Percentiles rank a stretch among this genome's conserved stretches.
Evolutionary conservation across 2,113 vertebrate species (phyloP).

Genomic region (Tachuris rubrigastra): DNA sequence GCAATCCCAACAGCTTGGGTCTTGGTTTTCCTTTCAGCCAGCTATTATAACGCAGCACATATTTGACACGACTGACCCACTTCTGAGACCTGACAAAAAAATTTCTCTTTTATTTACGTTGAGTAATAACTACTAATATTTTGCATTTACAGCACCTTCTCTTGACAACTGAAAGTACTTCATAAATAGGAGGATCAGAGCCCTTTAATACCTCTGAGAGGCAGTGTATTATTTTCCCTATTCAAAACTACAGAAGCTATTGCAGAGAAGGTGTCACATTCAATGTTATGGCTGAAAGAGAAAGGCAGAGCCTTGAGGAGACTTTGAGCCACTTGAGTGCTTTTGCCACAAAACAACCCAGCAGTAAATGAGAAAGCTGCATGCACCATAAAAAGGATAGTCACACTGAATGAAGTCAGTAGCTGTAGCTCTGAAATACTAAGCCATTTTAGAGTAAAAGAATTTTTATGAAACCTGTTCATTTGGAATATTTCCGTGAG

Average conservation of each 20-base stretch:
- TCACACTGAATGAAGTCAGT: neutral
- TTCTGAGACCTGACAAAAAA: neutral
- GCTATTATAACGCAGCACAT: neutral
- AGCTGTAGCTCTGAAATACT: neutral
- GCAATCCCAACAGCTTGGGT: neutral
- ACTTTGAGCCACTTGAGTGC: neutral
- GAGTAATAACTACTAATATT: neutral
- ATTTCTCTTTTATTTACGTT: neutral
- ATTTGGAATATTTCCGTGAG: neutral
- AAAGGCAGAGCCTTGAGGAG: neutral
- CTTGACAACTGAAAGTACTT: neutral
- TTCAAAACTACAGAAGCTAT: neutral
- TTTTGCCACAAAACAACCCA: constrained; percentile 7
- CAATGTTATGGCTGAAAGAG: neutral
- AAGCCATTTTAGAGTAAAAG: neutral
- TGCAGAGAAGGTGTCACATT: neutral
- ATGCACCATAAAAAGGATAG: neutral
- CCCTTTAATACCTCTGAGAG: neutral
- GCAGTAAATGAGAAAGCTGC: constrained; percentile 8
- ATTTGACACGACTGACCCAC: neutral
- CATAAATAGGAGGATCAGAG: neutral
- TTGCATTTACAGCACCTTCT: neutral
- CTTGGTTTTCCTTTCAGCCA: neutral
- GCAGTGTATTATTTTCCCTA: neutral
- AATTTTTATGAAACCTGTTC: neutral